Evolutionary conservation across 2,888 invertebrate genomes (phyloP).

Genomic region (Crematogaster levior): DNA sequence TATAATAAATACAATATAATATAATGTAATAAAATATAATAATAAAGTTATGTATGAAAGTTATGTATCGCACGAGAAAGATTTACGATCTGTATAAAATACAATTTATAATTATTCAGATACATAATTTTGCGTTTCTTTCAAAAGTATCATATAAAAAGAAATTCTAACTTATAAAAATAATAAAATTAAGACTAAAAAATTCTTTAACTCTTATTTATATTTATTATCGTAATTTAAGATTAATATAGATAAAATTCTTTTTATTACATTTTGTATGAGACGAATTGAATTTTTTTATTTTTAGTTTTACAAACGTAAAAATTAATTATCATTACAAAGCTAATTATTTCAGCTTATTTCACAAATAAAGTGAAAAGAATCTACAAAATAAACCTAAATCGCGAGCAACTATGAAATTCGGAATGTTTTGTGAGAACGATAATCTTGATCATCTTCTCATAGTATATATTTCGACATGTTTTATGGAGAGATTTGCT

Average conservation of each 20-base stretch:
- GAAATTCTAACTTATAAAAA: neutral
- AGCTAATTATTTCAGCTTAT: no score
- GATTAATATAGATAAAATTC: neutral
- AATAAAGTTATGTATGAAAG: no score
- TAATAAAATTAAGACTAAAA: neutral
- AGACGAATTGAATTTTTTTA: neutral
- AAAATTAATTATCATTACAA: no score
- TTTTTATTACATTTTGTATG: neutral
- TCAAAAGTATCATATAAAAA: neutral
- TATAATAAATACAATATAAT: no score
- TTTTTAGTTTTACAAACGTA: no score
- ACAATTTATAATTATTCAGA: neutral
- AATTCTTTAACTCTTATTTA: neutral
- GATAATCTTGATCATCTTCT: constrained; percentile 79
- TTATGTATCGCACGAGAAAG: neutral
- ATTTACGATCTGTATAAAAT: neutral
- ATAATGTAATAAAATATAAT: no score
- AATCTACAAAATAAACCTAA: constrained; percentile 51
- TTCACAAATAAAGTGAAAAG: constrained; percentile 80
- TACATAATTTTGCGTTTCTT: neutral
- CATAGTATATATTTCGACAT: constrained; percentile 82
- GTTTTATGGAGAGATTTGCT: constrained; percentile 53
- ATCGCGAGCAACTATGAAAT: constrained; percentile 81
- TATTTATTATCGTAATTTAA: neutral
- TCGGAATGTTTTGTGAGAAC: constrained; percentile 68